Evolutionary conservation across 2,888 invertebrate genomes (phyloP).

Genomic region (Camponotus fellah): DNA sequence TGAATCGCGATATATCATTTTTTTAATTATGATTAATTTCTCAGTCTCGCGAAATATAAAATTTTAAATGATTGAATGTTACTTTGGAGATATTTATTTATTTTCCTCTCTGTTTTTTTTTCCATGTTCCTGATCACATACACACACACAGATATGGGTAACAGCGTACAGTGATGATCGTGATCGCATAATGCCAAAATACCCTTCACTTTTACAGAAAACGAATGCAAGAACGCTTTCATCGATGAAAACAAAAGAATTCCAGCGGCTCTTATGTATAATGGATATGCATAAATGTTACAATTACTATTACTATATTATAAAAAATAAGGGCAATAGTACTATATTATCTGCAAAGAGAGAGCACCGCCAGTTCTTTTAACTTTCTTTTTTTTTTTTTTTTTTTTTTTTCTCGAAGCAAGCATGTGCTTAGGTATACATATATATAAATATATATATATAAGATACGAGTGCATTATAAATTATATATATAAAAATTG

Average conservation of each 20-base stretch:
- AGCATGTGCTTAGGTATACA: constrained; percentile 78
- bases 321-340: constrained; percentile 78
- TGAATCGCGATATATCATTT: constrained; percentile 3
- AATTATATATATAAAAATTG: constrained; percentile 60
- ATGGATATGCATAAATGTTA: constrained; percentile 80
- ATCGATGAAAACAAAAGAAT: constrained; percentile 81
- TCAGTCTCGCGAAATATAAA: constrained; percentile 2
- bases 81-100: constrained; percentile 66
- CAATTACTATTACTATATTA: constrained; percentile 59
- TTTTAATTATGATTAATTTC: constrained; percentile 10
- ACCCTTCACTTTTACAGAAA: constrained; percentile 84
- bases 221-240: constrained; percentile 82
- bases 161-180: constrained; percentile 79
- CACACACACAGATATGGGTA: constrained; percentile 80
- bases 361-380: constrained; percentile 79
- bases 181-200: constrained; percentile 77
- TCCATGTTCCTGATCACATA: constrained; percentile 79
- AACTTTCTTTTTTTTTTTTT: constrained; percentile 20
- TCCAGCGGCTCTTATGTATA: constrained; percentile 80
- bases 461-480: constrained; percentile 74
- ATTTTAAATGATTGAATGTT: constrained; percentile 34
- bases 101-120: constrained; percentile 75
- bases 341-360: constrained; percentile 77
- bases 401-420: constrained; percentile 65
- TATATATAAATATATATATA: constrained; percentile 35